These are phyloP conservation scores for Hiodon alosoides DNA, from an alignment of 2,113 vertebrate genomes.

Conservation along the genomic window DNA sequence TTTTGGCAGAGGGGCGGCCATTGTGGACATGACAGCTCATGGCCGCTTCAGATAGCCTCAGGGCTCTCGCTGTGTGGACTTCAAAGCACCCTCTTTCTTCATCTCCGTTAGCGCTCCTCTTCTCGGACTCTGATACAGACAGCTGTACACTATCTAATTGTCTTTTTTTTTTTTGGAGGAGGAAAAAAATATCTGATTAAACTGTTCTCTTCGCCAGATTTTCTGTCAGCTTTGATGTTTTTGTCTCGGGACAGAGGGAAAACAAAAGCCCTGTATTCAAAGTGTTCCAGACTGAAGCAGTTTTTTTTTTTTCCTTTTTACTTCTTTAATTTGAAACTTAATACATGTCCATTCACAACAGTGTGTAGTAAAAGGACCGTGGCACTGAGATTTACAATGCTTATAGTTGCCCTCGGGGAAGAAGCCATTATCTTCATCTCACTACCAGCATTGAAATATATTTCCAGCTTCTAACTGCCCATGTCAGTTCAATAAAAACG, in stretches of 20 bases:
- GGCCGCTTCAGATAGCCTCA: conserved; percentile 63
- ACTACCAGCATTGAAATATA: conserved; percentile 27
- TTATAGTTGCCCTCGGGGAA: conserved; percentile 22
- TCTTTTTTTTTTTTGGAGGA: conserved; percentile 56
- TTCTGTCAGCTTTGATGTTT: conserved; percentile 34
- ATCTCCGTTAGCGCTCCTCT: conserved; percentile 76
- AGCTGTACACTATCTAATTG: conserved; percentile 77
- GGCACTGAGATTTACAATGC: conserved; percentile 34
- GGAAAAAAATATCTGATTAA: conserved; percentile 24
- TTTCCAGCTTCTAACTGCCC: conserved; percentile 39
- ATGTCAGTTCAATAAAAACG: conserved; percentile 39
- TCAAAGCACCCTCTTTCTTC: conserved; percentile 66
- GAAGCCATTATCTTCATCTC: conserved; percentile 20
- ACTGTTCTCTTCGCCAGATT: conserved; percentile 19
- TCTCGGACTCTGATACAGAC: conserved; percentile 62
- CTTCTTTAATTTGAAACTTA: conserved; percentile 30
- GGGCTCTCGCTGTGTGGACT: conserved; percentile 56
- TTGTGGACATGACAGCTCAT: conserved; percentile 68
- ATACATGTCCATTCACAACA: conserved; percentile 29
- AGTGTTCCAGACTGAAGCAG: background rate
- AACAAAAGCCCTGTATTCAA: background rate
- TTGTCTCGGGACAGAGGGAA: conserved; percentile 12
- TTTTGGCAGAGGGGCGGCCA: conserved; percentile 69
- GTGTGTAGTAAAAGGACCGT: conserved; percentile 29
- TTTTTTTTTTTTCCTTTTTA: conserved; percentile 12